Evolutionary conservation across 2,113 vertebrate genomes (phyloP), one percentile per base, ranked within the genome.

Genomic region (Siphamia tubifer): DNA sequence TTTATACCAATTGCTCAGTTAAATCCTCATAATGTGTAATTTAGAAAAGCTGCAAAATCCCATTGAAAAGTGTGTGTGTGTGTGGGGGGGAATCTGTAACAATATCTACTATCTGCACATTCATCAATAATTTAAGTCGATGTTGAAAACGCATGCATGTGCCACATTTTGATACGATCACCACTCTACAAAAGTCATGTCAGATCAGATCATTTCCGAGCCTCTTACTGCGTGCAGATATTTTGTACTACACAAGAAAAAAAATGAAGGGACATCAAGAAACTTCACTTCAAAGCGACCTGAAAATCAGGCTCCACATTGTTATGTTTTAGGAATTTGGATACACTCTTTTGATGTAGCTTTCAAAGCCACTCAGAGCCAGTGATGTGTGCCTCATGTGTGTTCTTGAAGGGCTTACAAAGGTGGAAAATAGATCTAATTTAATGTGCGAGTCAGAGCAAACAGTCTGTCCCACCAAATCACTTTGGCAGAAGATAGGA

Each of bases 261-360:
- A 83, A 78, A 77, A 73, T 60, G 40, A 68, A 54, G 49, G 68
- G 78, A 70, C 66, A 81, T 68, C 54, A 63, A 58, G 56, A 82
- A 71, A 85, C 70, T 65, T 81, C 61, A 90, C 87, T 89, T 91
- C 92, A 91, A 92, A 92, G 87, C 76, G 13, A 31, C 25, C 45
- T 47, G 36, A 25, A 83, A 87, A 87, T 82, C 84, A 69, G 66
- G 28, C 63, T 60, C 55, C 76, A 74, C 57, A 68, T 84, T 86
- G 80, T 87, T 82, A 66, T 83, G 56, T 85, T 85, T 86, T 36
- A 89, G 49, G 64, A 77, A 86, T 89, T 77, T 87, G 64, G 77
- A 83, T 80, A 48, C 35, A 55, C 21, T 68, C 83, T 87, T 86
- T 90, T 92, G 89, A 93, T 92, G 90, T 92, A 45, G 57, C 72